Conservation (phyloP, 2,113 vertebrate genomes). For the Pseudonaja textilis region DNA sequence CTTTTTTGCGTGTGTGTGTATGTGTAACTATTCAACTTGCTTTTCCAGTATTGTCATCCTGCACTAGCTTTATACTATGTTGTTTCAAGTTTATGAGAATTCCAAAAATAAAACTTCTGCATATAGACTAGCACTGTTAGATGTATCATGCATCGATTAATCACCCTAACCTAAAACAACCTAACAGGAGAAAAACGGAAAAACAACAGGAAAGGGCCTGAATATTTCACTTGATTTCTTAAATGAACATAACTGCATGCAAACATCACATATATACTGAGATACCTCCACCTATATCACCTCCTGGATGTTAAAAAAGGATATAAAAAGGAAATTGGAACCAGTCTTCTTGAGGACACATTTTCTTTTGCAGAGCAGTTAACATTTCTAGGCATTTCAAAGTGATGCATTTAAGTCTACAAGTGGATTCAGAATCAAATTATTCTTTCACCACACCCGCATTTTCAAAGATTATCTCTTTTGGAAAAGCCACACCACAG, state of each 20-base stretch:
- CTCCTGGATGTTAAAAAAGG: conserved; percentile 46
- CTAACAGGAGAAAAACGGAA: not conserved
- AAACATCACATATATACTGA: conserved; percentile 48
- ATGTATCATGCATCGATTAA: not conserved
- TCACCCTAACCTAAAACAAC: not conserved
- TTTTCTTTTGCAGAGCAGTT: conserved; percentile 59
- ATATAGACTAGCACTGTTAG: not conserved
- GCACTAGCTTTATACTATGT: not conserved
- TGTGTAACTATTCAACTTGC: not conserved
- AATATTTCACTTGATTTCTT: not conserved
- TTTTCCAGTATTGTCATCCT: not conserved
- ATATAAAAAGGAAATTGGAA: conserved; percentile 61
- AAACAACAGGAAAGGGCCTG: not conserved
- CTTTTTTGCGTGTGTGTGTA: no score
- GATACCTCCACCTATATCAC: conserved; percentile 14
- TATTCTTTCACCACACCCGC: conserved; percentile 55
- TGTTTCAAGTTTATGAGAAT: not conserved
- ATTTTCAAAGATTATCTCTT: conserved; percentile 53
- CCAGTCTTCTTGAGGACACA: conserved; percentile 31
- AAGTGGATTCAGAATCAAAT: conserved; percentile 53
- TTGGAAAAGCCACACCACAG: conserved; percentile 47
- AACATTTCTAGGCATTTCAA: conserved; percentile 64
- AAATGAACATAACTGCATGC: not conserved
- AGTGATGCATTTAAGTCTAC: conserved; percentile 53
- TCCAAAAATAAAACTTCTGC: not conserved